These are phyloP conservation scores for Meloidogyne chitwoodi DNA, from an alignment of 1,140 invertebrate species.

Conservation along the genomic window DNA sequence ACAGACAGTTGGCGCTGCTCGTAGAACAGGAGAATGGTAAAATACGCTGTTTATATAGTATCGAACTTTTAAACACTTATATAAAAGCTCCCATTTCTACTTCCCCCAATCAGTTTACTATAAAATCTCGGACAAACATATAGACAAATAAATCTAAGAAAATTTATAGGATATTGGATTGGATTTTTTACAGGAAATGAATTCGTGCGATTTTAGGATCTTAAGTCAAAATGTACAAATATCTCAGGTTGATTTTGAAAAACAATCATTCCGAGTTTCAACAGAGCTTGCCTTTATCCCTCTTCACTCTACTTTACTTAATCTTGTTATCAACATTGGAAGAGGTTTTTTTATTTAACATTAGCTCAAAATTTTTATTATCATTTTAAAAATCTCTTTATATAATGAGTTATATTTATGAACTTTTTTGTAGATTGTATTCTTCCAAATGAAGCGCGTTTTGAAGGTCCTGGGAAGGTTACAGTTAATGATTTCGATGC, in stretches of 20 bases:
- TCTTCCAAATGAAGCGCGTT: constrained; percentile 36
- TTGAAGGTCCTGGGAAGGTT: constrained; percentile 25
- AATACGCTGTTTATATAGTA: too few species aligned
- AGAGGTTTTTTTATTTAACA: not conserved
- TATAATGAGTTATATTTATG: not conserved
- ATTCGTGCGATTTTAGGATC: not conserved
- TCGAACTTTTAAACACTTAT: too few species aligned
- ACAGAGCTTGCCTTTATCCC: constrained; percentile 29
- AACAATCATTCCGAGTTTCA: constrained; percentile 21
- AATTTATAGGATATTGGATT: too few species aligned
- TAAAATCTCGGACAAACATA: too few species aligned
- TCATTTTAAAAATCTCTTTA: not conserved
- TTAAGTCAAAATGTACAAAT: not conserved
- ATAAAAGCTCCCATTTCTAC: too few species aligned
- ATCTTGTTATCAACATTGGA: constrained; percentile 27
- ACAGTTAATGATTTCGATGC: constrained; percentile 33
- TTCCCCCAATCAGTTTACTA: too few species aligned
- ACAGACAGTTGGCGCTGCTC: too few species aligned
- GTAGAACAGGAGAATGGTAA: too few species aligned
- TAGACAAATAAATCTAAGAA: too few species aligned
- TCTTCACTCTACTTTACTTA: constrained; percentile 10
- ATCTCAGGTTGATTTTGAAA: not conserved
- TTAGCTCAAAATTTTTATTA: not conserved
- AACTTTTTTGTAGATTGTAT: constrained; percentile 32
- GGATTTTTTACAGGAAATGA: not conserved